phyloP scores from a whole-genome alignment of 2,888 invertebrate species.

The Volucella zonaria region DNA sequence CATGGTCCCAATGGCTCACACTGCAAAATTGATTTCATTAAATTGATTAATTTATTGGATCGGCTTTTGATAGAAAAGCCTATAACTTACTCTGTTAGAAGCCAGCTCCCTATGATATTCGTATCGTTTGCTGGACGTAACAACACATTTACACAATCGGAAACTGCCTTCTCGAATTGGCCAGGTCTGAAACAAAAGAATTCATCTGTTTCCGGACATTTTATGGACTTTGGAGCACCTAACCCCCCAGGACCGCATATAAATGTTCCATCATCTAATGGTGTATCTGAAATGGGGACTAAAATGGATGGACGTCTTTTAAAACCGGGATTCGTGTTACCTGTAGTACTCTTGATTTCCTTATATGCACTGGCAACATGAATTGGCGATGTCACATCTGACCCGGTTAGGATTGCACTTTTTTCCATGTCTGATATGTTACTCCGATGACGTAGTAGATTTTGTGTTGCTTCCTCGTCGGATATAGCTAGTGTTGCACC shows the following conservation, averaged over 20 bases:
- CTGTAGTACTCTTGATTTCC: slow-evolving; percentile 60
- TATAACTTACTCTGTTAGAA: slow-evolving; percentile 90
- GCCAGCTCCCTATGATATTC: slow-evolving; percentile 88
- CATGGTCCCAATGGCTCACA: slow-evolving; percentile 94
- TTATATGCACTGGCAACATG: slow-evolving; percentile 83
- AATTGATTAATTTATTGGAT: background rate
- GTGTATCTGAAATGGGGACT: slow-evolving; percentile 40
- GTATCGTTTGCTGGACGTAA: slow-evolving; percentile 88
- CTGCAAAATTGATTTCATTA: slow-evolving; percentile 83
- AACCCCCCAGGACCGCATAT: slow-evolving; percentile 57
- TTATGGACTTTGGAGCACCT: slow-evolving; percentile 82
- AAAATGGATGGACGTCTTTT: background rate
- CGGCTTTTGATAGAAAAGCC: slow-evolving; percentile 61
- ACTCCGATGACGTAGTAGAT: slow-evolving; percentile 68
- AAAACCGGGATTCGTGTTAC: background rate
- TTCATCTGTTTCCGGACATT: slow-evolving; percentile 51
- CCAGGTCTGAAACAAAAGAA: slow-evolving; percentile 90
- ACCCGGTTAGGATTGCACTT: slow-evolving; percentile 76
- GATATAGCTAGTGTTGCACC: slow-evolving; percentile 79
- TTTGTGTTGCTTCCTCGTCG: slow-evolving; percentile 64
- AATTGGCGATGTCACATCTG: slow-evolving; percentile 79
- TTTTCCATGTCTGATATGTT: slow-evolving; percentile 68
- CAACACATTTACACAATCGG: slow-evolving; percentile 87
- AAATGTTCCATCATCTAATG: slow-evolving; percentile 48
- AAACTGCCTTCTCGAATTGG: slow-evolving; percentile 88